Conservation (phyloP, 2,113 vertebrate species). For the Candoia aspera region DNA sequence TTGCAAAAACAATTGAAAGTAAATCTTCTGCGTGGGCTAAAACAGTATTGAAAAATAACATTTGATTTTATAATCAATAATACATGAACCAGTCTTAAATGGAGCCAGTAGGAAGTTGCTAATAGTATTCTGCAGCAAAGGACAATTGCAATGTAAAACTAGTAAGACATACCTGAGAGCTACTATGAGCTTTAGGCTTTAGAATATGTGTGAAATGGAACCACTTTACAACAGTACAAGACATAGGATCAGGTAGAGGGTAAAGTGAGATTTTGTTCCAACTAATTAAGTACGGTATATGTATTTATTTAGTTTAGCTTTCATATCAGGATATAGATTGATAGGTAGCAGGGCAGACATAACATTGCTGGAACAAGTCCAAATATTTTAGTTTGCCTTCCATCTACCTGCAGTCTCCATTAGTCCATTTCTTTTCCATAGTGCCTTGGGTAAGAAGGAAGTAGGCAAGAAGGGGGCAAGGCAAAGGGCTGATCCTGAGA, state of each 20-base stretch:
- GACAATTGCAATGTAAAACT: background rate
- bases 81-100: background rate
- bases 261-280: background rate
- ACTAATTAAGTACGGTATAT: background rate
- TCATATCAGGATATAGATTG: background rate
- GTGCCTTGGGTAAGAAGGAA: background rate
- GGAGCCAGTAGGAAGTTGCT: background rate
- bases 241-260: background rate
- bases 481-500: background rate
- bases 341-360: background rate
- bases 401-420: background rate
- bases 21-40: background rate
- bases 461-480: background rate
- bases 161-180: background rate
- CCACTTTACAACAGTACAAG: background rate
- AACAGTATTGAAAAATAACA: background rate
- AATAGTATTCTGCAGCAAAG: background rate
- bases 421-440: background rate
- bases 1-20: conserved; percentile 1
- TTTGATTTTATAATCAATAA: background rate
- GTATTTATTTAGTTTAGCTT: background rate
- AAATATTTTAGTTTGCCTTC: background rate
- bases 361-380: background rate
- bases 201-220: background rate
- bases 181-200: background rate